Evolutionary conservation across 2,113 vertebrate genomes (phyloP), one percentile per base, ranked within the genome.

Genomic region (Gallinago paraguaiae): DNA sequence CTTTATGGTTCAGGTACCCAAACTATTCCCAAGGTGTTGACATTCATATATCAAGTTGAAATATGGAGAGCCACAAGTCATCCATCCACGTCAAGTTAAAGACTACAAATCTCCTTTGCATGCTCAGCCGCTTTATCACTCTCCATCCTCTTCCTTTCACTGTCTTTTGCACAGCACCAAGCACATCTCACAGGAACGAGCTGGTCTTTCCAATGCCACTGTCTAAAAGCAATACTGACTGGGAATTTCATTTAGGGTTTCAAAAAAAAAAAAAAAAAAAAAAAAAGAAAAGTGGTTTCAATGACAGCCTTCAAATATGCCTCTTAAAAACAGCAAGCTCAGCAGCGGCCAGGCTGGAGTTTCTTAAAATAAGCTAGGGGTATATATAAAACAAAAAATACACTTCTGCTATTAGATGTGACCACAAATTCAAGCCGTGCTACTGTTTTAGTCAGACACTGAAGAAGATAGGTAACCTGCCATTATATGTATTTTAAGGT

Each of bases 1-100:
- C 68, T 79, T 72, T 79, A 65, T 37, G 50, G 41, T 80, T 87
- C 67, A 63, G 70, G 59, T 80, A 64, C 31, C 23, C n/a, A 72
- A 91, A 87, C 43, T 61, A 30, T 33, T 72, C 30, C 57, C 53
- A 68, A 69, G 63, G 23, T 85, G 71, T 27, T 80, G 78, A 76
- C 48, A 45, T 72, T 61, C 70, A 87, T 85, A 50, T 65, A 95
- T 92, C 93, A 94, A 72, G 25, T 2, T 85, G 87, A 97, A 95
- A 87, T 61, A 95, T 13, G 41, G 39, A 84, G 14, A 50, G 33
- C 10, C 48, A 74, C 23, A 57, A 94, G 53, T 71, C 77, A 91
- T 94, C 87, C 78, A 82, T 90, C 45, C 63, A 63, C 0, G 1
- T 74, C 77, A 71, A 54, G 78, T 91, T 85, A 82, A 95, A 94